Base-by-base conservation (phyloP, 2,797 vertebrate genomes). In the Acrocephalus scirpaceus region DNA sequence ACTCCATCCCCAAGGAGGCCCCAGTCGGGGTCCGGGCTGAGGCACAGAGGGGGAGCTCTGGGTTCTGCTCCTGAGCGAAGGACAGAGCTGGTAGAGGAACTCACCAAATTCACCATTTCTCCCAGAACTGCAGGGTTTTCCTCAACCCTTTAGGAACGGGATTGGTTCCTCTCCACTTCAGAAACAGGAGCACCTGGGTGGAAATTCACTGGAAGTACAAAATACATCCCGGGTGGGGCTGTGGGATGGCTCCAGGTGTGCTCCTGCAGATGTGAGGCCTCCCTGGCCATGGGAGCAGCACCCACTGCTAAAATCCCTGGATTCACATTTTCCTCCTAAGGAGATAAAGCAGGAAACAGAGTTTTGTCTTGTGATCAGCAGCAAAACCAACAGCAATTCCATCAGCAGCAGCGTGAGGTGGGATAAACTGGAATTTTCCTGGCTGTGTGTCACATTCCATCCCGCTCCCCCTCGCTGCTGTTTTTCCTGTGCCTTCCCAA, bases 261-360 rank as follows among this genome's bases (percentile, higher is more conserved):
- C 26, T 29, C 11, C 71, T 2, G 34, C 38, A 4, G 34, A 5
- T 1, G 13, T 4, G 27, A 4, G 42, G 6, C 30, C 25, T 20
- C 25, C 4, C 0, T 0, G 4, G 34, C 10, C 4, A 3, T 0
- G 27, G 71, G 29, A 32, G 27, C 16, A 1, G 40, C 7, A 2
- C 0, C 36, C 44, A 1, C 1, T 1, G 29, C 47, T n/a, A 4
- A 65, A 53, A 72, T 3, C 3, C 3, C 34, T 3, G 13, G 3
- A 4, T 26, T 76, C 6, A 0, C 12, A 0, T 29, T 51, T 67
- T 36, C 27, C 9, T 47, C 40, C 32, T 2, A 5, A 9, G 79
- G 79, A 48, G 42, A 9, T 29, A 8, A 58, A 54, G 4, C 30
- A 36, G 29, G 47, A 61, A 44, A 7, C 19, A 9, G 26, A 2